phyloP scores from a whole-genome alignment of 2,797 vertebrate genomes.

The Hozukius guyotensis region DNA sequence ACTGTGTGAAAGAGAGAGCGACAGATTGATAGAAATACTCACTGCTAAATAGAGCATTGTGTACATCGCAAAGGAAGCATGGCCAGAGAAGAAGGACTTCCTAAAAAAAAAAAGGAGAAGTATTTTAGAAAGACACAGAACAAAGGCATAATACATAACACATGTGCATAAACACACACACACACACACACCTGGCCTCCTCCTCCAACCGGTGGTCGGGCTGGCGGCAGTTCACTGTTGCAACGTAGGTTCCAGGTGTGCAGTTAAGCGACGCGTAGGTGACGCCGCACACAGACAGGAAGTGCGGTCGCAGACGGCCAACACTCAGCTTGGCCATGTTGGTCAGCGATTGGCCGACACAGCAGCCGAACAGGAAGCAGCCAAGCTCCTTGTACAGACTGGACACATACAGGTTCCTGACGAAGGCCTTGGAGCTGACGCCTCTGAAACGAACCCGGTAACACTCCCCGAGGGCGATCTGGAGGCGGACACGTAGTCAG shows the following conservation, averaged over 20 bases:
- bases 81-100: constrained; percentile 83
- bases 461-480: constrained; percentile 79
- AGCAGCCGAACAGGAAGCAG: constrained; percentile 78
- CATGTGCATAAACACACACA: neutral
- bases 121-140: constrained; percentile 11
- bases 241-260: constrained; percentile 67
- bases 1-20: neutral
- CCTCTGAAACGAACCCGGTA: constrained; percentile 55
- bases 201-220: constrained; percentile 53
- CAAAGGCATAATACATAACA: neutral
- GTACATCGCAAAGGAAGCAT: constrained; percentile 81
- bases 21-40: constrained; percentile 57
- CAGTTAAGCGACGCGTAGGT: constrained; percentile 70
- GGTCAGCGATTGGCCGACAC: constrained; percentile 76
- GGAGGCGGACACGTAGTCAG: neutral
- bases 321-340: constrained; percentile 80
- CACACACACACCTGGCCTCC: constrained; percentile 71
- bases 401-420: constrained; percentile 70
- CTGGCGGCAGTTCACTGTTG: constrained; percentile 67
- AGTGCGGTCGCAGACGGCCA: constrained; percentile 78
- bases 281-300: constrained; percentile 78
- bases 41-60: constrained; percentile 81
- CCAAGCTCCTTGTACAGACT: constrained; percentile 79
- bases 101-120: constrained; percentile 63
- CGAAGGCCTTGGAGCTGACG: constrained; percentile 60